These are phyloP conservation scores for Neoaliturus tenellus DNA, from an alignment of 2,888 invertebrate genomes.

Conservation along the genomic window DNA sequence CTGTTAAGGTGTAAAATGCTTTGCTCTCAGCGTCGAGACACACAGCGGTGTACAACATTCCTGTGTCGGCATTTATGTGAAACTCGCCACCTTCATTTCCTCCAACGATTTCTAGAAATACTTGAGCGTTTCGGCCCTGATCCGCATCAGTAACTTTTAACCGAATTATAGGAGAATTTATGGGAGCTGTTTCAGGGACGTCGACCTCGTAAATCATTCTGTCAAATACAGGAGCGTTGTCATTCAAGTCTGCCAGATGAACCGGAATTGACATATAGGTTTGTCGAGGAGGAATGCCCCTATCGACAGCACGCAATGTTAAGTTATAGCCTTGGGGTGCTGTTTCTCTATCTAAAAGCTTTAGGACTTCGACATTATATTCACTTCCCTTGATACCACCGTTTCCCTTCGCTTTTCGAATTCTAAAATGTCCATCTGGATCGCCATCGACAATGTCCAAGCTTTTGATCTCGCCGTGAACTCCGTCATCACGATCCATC, in stretches of 20 bases:
- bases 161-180: conserved; percentile 91
- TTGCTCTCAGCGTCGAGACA: conserved; percentile 90
- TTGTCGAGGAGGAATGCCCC: conserved; percentile 86
- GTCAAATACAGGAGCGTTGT: conserved; percentile 92
- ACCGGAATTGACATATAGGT: conserved; percentile 90
- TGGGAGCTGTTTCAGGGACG: conserved; percentile 92
- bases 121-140: conserved; percentile 88
- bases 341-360: conserved; percentile 85
- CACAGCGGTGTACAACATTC: conserved; percentile 91
- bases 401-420: conserved; percentile 75
- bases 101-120: conserved; percentile 91
- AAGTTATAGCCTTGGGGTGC: conserved; percentile 91
- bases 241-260: conserved; percentile 86
- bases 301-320: conserved; percentile 89
- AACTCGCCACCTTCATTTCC: conserved; percentile 95
- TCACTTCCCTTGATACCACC: conserved; percentile 75
- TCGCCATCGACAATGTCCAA: conserved; percentile 94
- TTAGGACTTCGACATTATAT: conserved; percentile 87
- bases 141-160: conserved; percentile 92
- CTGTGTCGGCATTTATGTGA: conserved; percentile 89
- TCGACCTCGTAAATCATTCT: conserved; percentile 91
- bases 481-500: conserved; percentile 87
- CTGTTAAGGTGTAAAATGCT: conserved; percentile 90
- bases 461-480: conserved; percentile 88
- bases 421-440: conserved; percentile 91